phyloP scores from a whole-genome alignment of 2,113 vertebrate genomes.

The Trachemys scripta region DNA sequence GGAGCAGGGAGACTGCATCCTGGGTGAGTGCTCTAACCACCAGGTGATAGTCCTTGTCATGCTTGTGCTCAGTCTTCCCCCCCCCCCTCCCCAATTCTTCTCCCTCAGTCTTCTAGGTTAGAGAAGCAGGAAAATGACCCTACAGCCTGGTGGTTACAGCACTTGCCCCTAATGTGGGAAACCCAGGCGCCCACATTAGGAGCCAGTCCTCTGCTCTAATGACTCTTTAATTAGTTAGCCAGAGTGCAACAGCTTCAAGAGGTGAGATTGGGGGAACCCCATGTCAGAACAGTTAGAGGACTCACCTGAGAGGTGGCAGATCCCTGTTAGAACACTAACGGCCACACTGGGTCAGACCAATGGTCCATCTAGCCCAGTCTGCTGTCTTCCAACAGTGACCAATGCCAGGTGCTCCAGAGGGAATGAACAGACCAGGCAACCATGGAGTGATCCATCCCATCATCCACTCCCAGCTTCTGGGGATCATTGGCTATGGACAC shows the following conservation, averaged over 20 bases:
- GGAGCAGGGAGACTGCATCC: not conserved
- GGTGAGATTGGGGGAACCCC: not conserved
- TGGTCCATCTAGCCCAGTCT: not conserved
- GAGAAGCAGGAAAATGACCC: not conserved
- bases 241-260: not conserved
- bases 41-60: not conserved
- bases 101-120: too few species aligned
- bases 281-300: not conserved
- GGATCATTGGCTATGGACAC: not conserved
- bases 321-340: not conserved
- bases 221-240: not conserved
- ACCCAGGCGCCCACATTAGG: not conserved
- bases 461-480: not conserved
- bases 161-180: too few species aligned
- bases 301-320: not conserved
- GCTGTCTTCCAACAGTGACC: not conserved
- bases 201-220: not conserved
- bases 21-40: not conserved
- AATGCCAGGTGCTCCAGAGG: not conserved
- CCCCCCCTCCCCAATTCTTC: too few species aligned
- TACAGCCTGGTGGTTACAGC: not conserved
- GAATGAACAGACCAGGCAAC: too few species aligned
- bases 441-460: not conserved
- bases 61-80: not conserved
- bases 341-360: not conserved